Evolutionary conservation across 2,888 invertebrate species (phyloP), one percentile per base, ranked within the genome.

Genomic region (Mimas tiliae): DNA sequence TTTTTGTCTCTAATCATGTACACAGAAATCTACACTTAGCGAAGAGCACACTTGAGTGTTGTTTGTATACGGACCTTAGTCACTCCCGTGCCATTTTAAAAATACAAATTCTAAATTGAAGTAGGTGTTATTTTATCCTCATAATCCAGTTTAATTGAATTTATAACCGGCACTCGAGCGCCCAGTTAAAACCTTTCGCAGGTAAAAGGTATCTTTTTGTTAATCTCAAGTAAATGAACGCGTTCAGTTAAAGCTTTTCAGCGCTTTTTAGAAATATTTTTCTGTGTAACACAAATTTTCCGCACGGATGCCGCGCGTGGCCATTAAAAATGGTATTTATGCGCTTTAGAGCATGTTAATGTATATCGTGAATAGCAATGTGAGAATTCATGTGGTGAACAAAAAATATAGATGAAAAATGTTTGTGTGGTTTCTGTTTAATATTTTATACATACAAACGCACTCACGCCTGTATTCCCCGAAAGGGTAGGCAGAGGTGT

Each of bases 281-380:
- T 58, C 58, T 58, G 58, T 55, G 55, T 58, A 42, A 58, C 58
- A 58, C 38, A 58, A 58, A 58, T 58, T 58, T 58, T 58, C 58
- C 42, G 42, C 58, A 38, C 38, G 58, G 38, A 0, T 16, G 55
- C 55, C 42, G 58, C 48, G 55, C 58, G 65, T 55, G 65, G 65
- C 65, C 55, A 58, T 65, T 58, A 65, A 38, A 19, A 65, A 34
- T 33, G 65, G 1, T 34, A 65, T 65, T 65, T 65, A 65, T 65
- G 47, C 64, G 53, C 42, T 42, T 58, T 55, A 55, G 58, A 6
- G 19, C 50, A 19, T 58, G 55, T 38, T 38, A 38, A 58, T 58
- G 58, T 58, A 19, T 38, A 42, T 38, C 42, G 38, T 58, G 58
- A 9, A 12, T 16, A 42, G 16, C 19, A 38, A 38, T 42, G 16